These are phyloP conservation scores for Eudemis profundana DNA, from an alignment of 2,888 invertebrate genomes.

Conservation along the genomic window DNA sequence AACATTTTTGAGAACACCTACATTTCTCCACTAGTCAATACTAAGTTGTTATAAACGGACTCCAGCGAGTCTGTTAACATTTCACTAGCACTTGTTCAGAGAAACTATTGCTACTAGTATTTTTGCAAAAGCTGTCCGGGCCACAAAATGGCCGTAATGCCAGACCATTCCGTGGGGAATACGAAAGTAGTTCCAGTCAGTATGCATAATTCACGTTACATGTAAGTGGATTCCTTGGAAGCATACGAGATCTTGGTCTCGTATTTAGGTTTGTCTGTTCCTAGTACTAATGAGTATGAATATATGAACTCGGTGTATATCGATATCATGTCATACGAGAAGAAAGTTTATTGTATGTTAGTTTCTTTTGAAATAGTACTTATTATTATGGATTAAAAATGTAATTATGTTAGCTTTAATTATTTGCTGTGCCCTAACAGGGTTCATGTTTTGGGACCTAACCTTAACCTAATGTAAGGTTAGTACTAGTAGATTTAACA, in stretches of 20 bases:
- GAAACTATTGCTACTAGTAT: slow-evolving; percentile 26
- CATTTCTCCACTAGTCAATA: neutral
- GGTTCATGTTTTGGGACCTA: no score
- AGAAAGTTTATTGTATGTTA: no score
- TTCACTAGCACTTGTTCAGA: slow-evolving; percentile 16
- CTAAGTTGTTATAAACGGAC: slow-evolving; percentile 4
- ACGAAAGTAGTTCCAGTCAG: slow-evolving; percentile 21
- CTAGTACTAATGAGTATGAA: no score
- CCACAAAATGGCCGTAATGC: slow-evolving; percentile 18
- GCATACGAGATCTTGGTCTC: neutral
- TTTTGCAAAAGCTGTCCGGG: slow-evolving; percentile 8
- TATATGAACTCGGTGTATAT: no score
- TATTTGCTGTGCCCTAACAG: no score
- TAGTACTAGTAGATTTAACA: no score
- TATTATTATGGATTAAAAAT: no score
- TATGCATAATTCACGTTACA: slow-evolving; percentile 18
- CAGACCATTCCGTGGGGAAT: slow-evolving; percentile 19
- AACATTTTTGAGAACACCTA: neutral
- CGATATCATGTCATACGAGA: no score
- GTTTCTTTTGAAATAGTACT: no score
- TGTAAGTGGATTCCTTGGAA: neutral
- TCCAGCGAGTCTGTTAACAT: neutral
- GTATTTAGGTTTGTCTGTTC: neutral
- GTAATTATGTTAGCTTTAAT: no score
- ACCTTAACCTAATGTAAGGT: no score